phyloP scores from a whole-genome alignment of 2,888 invertebrate species.

The Ctena decussata region DNA sequence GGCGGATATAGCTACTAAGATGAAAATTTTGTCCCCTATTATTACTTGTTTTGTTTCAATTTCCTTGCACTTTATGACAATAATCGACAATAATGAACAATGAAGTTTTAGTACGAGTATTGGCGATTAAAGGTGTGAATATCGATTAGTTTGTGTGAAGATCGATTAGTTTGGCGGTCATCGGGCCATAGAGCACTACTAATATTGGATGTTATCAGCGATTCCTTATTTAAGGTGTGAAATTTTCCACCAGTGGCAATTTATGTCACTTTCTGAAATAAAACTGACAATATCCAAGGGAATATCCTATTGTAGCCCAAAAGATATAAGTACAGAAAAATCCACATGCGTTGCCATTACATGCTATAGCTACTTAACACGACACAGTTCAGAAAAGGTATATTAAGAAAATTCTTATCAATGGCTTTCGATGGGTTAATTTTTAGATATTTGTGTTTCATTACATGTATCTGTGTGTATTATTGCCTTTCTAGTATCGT shows the following conservation, averaged over 20 bases:
- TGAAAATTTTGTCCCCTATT: not conserved
- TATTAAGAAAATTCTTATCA: too few relatives aligned
- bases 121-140: too few relatives aligned
- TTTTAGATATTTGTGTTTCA: not conserved
- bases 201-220: not conserved
- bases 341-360: not conserved
- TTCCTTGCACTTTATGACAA: conserved; percentile 4
- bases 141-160: not conserved
- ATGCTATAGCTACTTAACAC: not conserved
- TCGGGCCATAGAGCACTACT: not conserved
- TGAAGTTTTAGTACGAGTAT: not conserved
- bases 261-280: not conserved
- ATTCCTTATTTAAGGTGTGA: not conserved
- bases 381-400: not conserved
- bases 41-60: too few relatives aligned
- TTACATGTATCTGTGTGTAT: too few relatives aligned
- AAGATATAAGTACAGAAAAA: not conserved
- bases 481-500: too few relatives aligned
- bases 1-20: not conserved
- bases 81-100: not conserved
- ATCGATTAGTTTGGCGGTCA: not conserved
- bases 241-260: not conserved
- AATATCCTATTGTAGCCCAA: too few relatives aligned
- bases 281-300: not conserved
- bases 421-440: not conserved